Conservation (phyloP, 2,888 invertebrate genomes). For the Heteromyza rotundicornis region DNA sequence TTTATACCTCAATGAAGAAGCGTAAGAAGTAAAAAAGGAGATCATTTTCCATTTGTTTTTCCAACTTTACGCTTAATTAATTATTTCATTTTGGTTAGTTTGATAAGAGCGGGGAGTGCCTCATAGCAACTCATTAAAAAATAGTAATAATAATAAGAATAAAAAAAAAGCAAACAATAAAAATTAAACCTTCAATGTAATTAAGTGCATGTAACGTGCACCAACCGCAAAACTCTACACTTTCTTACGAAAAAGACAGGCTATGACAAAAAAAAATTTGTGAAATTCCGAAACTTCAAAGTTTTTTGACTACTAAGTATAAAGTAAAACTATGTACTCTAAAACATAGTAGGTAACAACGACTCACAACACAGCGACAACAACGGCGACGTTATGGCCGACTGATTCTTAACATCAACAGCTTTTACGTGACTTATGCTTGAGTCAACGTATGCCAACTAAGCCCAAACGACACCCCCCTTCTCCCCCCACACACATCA, state of each 20-base stretch:
- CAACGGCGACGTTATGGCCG: conserved; percentile 49
- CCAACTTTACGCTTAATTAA: not conserved
- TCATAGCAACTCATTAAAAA: too few species aligned
- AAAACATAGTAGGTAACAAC: not conserved
- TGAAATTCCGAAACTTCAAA: not conserved
- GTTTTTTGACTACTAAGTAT: not conserved
- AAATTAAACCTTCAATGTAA: not conserved
- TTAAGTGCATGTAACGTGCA: not conserved
- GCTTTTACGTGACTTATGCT: conserved; percentile 5
- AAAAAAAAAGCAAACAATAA: not conserved
- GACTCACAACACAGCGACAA: too few species aligned
- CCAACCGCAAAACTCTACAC: not conserved
- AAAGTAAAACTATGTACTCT: not conserved
- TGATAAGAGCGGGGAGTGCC: not conserved
- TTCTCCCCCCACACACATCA: not conserved
- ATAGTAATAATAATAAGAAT: too few species aligned
- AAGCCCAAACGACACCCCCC: not conserved
- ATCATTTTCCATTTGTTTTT: not conserved
- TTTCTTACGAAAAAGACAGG: too few species aligned
- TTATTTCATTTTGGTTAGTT: not conserved
- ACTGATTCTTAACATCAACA: conserved; percentile 42
- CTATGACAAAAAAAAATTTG: not conserved
- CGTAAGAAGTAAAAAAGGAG: too few species aligned
- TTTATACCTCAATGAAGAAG: too few species aligned
- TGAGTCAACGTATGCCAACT: not conserved